phyloP scores from a whole-genome alignment of 2,888 invertebrate genomes.

The Trachelus iudaicus region DNA sequence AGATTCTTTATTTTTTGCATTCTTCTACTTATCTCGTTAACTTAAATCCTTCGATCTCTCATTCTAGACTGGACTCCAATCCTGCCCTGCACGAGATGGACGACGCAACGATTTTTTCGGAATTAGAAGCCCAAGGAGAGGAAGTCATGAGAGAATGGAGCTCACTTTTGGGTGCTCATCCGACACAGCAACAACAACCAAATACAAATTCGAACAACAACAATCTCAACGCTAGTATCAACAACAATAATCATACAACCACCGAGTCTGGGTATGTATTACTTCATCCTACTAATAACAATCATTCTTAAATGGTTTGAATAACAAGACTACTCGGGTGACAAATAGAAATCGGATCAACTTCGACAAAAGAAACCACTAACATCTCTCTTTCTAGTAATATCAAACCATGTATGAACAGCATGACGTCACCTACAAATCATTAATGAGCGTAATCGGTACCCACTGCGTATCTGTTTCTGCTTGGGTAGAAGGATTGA shows the following conservation, averaged over 20 bases:
- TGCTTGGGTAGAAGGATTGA: not conserved
- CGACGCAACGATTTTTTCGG: slow-evolving; percentile 67
- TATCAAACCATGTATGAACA: not conserved
- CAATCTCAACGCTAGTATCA: slow-evolving; percentile 47
- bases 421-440: not conserved
- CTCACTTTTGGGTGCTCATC: slow-evolving; percentile 66
- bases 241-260: slow-evolving; percentile 48
- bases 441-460: not conserved
- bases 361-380: not conserved
- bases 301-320: not conserved
- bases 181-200: slow-evolving; percentile 44
- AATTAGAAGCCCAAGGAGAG: slow-evolving; percentile 67
- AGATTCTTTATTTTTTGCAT: not conserved
- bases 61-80: slow-evolving; percentile 53
- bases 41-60: not conserved
- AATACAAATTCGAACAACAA: slow-evolving; percentile 55
- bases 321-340: not conserved
- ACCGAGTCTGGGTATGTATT: slow-evolving; percentile 61
- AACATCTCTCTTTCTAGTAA: not conserved
- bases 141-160: slow-evolving; percentile 71
- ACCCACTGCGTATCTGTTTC: not conserved
- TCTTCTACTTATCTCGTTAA: not conserved
- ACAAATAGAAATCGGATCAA: not conserved
- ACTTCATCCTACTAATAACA: slow-evolving; percentile 2
- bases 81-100: slow-evolving; percentile 68